These are phyloP conservation scores for Peromyscus nudipes DNA, from an alignment of 2,797 vertebrate genomes.

Conservation along the genomic window DNA sequence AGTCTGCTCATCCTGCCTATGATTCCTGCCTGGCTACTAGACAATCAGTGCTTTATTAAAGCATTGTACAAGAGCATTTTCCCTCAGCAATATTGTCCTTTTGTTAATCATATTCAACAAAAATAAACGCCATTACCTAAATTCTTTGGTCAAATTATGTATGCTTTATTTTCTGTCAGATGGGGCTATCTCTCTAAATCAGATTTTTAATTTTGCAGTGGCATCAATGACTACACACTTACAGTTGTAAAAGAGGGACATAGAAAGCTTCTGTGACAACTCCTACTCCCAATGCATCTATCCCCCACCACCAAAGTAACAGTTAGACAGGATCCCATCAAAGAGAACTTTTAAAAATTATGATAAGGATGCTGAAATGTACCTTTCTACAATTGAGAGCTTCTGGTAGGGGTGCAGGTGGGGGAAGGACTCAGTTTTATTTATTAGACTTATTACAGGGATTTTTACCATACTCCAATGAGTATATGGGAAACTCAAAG, in stretches of 20 bases:
- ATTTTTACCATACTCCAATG: too few relatives aligned
- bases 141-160: background rate
- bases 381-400: background rate
- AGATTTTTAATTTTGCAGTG: background rate
- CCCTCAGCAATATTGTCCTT: background rate
- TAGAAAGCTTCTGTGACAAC: background rate
- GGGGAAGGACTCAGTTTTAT: background rate
- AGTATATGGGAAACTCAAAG: background rate
- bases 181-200: background rate
- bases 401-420: accelerated
- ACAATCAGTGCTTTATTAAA: too few relatives aligned
- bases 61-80: too few relatives aligned
- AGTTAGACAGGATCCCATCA: background rate
- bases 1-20: too few relatives aligned
- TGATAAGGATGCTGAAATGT: background rate
- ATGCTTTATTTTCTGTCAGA: background rate
- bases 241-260: background rate
- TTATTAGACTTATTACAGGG: background rate
- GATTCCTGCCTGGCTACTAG: too few relatives aligned
- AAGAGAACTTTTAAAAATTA: background rate
- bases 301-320: background rate
- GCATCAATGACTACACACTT: background rate
- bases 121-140: background rate
- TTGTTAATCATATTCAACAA: background rate
- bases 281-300: too few relatives aligned